Evolutionary conservation across 2,113 vertebrate genomes (phyloP).

Genomic region (Eulacestoma nigropectus): DNA sequence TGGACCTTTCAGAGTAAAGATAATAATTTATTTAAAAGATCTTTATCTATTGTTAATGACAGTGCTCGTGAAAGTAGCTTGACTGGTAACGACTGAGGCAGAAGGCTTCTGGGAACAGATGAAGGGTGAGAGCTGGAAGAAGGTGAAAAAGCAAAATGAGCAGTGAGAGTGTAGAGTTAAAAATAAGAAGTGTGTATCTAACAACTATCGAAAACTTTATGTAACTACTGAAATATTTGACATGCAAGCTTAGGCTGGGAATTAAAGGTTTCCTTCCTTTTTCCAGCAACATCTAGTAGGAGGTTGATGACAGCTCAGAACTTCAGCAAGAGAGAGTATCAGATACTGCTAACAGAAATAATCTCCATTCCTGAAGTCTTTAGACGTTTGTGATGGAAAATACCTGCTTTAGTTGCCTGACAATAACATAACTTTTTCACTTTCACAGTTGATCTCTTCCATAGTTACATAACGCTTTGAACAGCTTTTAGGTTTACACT

Average conservation of each 20-base stretch:
- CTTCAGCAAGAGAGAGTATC: neutral
- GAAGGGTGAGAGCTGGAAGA: neutral
- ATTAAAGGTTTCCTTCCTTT: conserved; percentile 21
- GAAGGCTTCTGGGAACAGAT: neutral
- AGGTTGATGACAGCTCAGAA: conserved; percentile 29
- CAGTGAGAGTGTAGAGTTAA: neutral
- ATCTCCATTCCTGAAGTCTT: neutral
- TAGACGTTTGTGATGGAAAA: neutral
- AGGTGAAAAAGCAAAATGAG: neutral
- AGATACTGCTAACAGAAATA: neutral
- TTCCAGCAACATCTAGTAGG: neutral
- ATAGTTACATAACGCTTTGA: neutral
- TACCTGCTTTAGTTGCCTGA: neutral
- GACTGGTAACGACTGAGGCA: neutral
- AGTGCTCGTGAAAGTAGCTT: neutral
- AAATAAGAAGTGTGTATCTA: neutral
- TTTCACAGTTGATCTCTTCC: neutral
- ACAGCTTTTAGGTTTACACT: neutral
- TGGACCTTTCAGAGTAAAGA: neutral
- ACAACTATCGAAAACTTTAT: neutral
- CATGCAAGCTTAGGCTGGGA: neutral
- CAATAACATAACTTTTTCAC: neutral
- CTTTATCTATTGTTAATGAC: conserved; percentile 39
- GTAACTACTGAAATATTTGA: neutral
- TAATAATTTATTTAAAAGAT: conserved; percentile 6